Percentiles rank a stretch among this genome's conserved stretches.
phyloP scores from a whole-genome alignment of 1,140 invertebrate genomes.

The Drosophila orena region DNA sequence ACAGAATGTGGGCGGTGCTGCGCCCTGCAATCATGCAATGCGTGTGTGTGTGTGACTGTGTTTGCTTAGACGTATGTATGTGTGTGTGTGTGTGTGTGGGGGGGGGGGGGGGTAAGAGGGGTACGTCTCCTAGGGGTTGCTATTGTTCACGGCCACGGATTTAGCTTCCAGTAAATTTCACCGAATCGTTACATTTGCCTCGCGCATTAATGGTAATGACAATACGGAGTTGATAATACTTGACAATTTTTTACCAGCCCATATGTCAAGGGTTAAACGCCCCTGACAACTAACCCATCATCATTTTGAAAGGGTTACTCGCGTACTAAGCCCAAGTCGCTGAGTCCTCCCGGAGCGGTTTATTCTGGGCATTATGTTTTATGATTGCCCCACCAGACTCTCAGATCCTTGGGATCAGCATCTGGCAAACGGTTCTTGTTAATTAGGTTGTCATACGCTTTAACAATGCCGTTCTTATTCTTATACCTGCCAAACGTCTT shows the following conservation, averaged over 20 bases:
- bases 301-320: slow-evolving; percentile 44
- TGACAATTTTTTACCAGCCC: slow-evolving; percentile 23
- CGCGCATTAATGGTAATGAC: slow-evolving; percentile 73
- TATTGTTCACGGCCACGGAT: slow-evolving; percentile 14
- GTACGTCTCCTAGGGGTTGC: slow-evolving; percentile 42
- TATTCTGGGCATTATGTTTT: slow-evolving; percentile 63
- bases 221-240: slow-evolving; percentile 60
- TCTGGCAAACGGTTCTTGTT: slow-evolving; percentile 7
- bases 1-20: slow-evolving; percentile 64
- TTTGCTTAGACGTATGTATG: no score
- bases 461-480: neutral
- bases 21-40: slow-evolving; percentile 70
- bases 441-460: neutral
- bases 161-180: slow-evolving; percentile 80
- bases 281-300: slow-evolving; percentile 43
- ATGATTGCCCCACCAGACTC: slow-evolving; percentile 30
- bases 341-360: slow-evolving; percentile 19
- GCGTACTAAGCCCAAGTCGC: slow-evolving; percentile 37
- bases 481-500: slow-evolving; percentile 23
- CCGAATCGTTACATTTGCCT: slow-evolving; percentile 79
- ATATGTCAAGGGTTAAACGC: slow-evolving; percentile 67
- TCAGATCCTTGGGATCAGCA: slow-evolving; percentile 12
- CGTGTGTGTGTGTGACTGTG: slow-evolving; percentile 28
- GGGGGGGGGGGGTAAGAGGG: neutral
- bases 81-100: slow-evolving; percentile 36